These are phyloP conservation scores for Pollimyrus isidori DNA, from an alignment of 2,113 vertebrate species.

Conservation along the genomic window DNA sequence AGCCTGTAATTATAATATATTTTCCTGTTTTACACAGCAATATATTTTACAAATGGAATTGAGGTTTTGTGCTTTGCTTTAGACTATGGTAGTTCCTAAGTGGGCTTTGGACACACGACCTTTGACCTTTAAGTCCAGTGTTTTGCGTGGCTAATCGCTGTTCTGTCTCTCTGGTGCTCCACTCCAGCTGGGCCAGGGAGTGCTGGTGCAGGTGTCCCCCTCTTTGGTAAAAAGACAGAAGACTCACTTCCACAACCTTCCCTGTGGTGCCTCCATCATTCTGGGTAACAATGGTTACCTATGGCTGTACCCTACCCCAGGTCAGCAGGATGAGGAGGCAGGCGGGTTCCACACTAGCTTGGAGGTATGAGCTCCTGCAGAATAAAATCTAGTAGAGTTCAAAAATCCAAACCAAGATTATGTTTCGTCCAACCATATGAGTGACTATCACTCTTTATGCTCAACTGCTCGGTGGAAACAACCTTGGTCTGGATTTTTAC, in stretches of 20 bases:
- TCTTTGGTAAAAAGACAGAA: constrained; percentile 92
- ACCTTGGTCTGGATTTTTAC: background rate
- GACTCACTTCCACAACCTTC: constrained; percentile 91
- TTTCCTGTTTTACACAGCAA: background rate
- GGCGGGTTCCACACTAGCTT: constrained; percentile 78
- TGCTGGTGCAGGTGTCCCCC: constrained; percentile 83
- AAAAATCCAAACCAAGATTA: background rate
- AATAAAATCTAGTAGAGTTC: background rate
- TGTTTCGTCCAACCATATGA: background rate
- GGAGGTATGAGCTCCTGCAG: constrained; percentile 61
- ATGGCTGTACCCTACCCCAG: constrained; percentile 84
- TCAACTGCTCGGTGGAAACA: background rate
- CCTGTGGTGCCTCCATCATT: constrained; percentile 86
- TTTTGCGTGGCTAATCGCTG: background rate
- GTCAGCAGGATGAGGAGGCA: constrained; percentile 77
- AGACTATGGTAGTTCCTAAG: background rate
- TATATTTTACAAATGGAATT: background rate
- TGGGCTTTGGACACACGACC: background rate
- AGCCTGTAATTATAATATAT: background rate
- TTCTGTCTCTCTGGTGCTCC: background rate
- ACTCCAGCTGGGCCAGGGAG: constrained; percentile 81
- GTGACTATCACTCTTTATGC: background rate
- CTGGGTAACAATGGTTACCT: constrained; percentile 91
- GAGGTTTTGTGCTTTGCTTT: background rate
- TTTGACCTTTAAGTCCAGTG: background rate